Base-by-base conservation (phyloP, 2,113 vertebrate genomes). In the Laticauda colubrina region DNA sequence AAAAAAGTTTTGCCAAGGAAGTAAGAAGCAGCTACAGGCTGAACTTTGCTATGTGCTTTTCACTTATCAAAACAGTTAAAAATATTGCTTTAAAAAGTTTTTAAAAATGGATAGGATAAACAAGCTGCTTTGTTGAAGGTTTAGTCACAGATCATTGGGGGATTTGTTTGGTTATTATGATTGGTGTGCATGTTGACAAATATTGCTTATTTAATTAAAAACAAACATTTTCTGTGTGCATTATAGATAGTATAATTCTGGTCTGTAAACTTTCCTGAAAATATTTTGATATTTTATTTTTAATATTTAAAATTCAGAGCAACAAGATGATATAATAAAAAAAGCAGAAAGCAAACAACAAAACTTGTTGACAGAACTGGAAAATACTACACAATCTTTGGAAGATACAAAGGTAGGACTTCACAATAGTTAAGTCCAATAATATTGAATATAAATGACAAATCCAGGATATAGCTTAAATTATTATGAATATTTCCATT, bases 401-500 rank as follows among this genome's bases (percentile, higher is more conserved):
- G 94, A 96, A 95, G 98, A 98, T 91, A 94, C 86, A 94, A 95
- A 98, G 98, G 99, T 99, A 97, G 89, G 96, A 81, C 90, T 53
- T 92, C 94, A 2, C 3, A 54, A 53, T 81, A 94, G 91, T 93
- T 93, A 86, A 54, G 14, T 53, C 20, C 87, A 56, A 88, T 94
- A 89, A 5, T 75, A 51, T 94, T 20, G 92, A 69, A 39, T 93
- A 59, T 90, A 86, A 90, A 69, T 43, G 88, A 24, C 51, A 91
- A 85, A 54, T 15, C 69, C 0, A 1, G 45, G n/a, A 56, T 92
- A 93, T 5, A 95, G 8, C 85, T 57, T 85, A 96, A 92, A 88
- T 94, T 93, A 89, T 94, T 91, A 48, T 4, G 5, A 34, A 56
- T 89, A 48, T 81, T 81, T 43, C 6, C 34, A 8, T 93, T 95